Base-by-base conservation (phyloP, 2,797 vertebrate genomes). In the Gastrophryne carolinensis region DNA sequence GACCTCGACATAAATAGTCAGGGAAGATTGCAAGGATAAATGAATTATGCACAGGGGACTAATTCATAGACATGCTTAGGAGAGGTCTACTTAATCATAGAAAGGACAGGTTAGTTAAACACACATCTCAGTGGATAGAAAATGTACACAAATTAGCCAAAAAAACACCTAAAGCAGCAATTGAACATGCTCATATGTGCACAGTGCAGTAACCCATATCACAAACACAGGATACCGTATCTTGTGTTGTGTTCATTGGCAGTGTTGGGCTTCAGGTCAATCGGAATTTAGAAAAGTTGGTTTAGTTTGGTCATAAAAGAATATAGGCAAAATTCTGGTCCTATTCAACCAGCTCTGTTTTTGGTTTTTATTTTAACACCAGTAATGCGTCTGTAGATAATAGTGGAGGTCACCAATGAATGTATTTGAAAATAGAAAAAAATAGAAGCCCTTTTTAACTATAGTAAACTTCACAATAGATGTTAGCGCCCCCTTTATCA, bases 21-120 rank as follows among this genome's bases (percentile, higher is more conserved):
- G 66, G 15, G 57, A 69, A 76, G 65, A 65, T 69, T 65, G 47
- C 58, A 62, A 24, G 65, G 56, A 76, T 76, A 76, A 76, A 69
- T 61, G 26, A 34, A 62, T 54, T 41, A 62, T 76, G 39, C 73
- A 27, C 52, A 29, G 61, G 73, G 73, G 73, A 61, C 57, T 69
- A 53, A 76, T 76, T 76, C 61, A 69, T 76, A 76, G 44, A 37
- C 69, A 76, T 69, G 44, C 47, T 62, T 34, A 69, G n/a, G n/a
- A n/a, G n/a, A n/a, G n/a, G n/a, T 69, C 69, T 76, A 69, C 73
- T 54, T 76, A 76, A 27, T 64, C 64, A 39, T 35, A 32, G 24
- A 39, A 62, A 41, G 73, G 64, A 62, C 73, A 75, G 64, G 65
- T 41, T 75, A 54, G 52, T 24, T 50, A 62, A 69, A 61, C 19